phyloP scores from a whole-genome alignment of 2,888 invertebrate genomes.

The Didymodactylos carnosus region DNA sequence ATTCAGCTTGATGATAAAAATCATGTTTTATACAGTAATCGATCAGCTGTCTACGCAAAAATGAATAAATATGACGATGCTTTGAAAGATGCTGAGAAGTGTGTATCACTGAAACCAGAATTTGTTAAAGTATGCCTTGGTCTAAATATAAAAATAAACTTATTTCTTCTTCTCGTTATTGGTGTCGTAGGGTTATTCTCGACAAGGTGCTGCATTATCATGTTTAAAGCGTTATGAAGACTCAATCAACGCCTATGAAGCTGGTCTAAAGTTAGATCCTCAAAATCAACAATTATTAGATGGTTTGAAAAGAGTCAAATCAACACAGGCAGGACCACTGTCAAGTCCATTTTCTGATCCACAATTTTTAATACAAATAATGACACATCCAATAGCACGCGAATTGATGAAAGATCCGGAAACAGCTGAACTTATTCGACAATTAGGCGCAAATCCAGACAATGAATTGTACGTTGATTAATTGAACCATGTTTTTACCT shows the following conservation, averaged over 20 bases:
- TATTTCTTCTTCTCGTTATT: background rate
- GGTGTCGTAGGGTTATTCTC: conserved; percentile 46
- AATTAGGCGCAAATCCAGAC: conserved; percentile 7
- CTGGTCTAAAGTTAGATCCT: conserved; percentile 52
- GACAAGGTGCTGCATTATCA: conserved; percentile 65
- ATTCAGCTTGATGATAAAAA: conserved; percentile 57
- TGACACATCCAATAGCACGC: conserved; percentile 12
- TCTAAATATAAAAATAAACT: background rate
- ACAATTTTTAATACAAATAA: conserved; percentile 9
- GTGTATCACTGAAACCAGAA: conserved; percentile 54
- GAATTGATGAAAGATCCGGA: conserved; percentile 12
- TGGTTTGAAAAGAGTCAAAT: conserved; percentile 45
- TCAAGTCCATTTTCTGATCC: conserved; percentile 9
- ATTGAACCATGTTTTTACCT: background rate
- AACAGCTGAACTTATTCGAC: background rate
- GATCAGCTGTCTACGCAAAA: conserved; percentile 73
- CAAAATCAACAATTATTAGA: conserved; percentile 49
- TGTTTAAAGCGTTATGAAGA: conserved; percentile 54
- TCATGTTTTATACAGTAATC: conserved; percentile 71
- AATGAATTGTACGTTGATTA: background rate
- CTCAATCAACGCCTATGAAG: conserved; percentile 54
- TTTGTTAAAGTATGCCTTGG: conserved; percentile 38
- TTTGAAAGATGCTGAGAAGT: conserved; percentile 62
- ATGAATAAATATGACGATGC: conserved; percentile 52
- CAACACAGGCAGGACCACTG: conserved; percentile 17